Percentiles rank a stretch among this genome's conserved stretches.
Evolutionary conservation across 2,888 invertebrate genomes (phyloP).

Genomic region (Eupeodes latifasciatus): DNA sequence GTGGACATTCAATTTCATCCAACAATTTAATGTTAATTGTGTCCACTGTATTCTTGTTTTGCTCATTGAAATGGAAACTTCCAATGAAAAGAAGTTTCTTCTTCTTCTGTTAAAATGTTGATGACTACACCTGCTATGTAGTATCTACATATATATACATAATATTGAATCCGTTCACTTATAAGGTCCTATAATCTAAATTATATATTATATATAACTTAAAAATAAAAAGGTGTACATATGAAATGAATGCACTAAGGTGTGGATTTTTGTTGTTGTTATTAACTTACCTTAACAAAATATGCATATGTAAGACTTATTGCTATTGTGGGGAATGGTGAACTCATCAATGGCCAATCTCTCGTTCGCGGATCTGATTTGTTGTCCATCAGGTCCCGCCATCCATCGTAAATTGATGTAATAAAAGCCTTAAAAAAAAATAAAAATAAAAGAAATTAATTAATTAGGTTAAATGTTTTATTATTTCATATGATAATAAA

Average conservation of each 20-base stretch:
- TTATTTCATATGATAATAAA: not conserved
- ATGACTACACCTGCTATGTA: not conserved
- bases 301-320: slow-evolving; percentile 91
- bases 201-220: no score
- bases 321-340: slow-evolving; percentile 90
- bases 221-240: no score
- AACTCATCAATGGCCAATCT: slow-evolving; percentile 92
- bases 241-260: not conserved
- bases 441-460: slow-evolving; percentile 49
- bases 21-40: no score
- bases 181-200: not conserved
- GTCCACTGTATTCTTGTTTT: not conserved
- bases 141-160: not conserved
- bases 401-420: slow-evolving; percentile 83
- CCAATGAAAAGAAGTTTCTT: slow-evolving; percentile 48
- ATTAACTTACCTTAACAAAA: slow-evolving; percentile 87
- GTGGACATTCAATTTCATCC: no score
- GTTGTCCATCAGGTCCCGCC: slow-evolving; percentile 91
- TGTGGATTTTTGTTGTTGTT: not conserved
- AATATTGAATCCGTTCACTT: not conserved
- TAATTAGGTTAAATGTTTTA: slow-evolving; percentile 6
- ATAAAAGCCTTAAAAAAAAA: slow-evolving; percentile 81
- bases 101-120: slow-evolving; percentile 19
- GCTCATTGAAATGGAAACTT: slow-evolving; percentile 32
- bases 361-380: slow-evolving; percentile 93